phyloP scores from a whole-genome alignment of 2,888 invertebrate genomes.

The Chironomus riparius region DNA sequence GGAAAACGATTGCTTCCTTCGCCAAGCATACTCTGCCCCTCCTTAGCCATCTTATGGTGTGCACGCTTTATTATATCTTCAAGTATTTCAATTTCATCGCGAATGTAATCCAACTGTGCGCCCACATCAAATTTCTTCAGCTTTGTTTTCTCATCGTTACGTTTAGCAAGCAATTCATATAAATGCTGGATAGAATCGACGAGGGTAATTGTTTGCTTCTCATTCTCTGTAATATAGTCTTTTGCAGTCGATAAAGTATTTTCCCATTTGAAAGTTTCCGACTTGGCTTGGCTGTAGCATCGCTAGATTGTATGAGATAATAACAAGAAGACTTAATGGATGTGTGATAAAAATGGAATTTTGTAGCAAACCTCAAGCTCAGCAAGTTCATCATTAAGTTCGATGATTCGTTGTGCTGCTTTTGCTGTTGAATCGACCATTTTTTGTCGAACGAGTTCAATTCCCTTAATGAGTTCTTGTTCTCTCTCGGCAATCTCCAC shows the following conservation, averaged over 20 bases:
- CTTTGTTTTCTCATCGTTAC: slow-evolving; percentile 32
- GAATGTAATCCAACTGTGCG: slow-evolving; percentile 36
- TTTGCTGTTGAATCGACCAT: slow-evolving; percentile 40
- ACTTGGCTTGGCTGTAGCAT: slow-evolving; percentile 35
- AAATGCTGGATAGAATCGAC: slow-evolving; percentile 38
- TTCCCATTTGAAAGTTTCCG: slow-evolving; percentile 38
- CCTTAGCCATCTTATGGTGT: slow-evolving; percentile 23
- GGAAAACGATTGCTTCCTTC: slow-evolving; percentile 18
- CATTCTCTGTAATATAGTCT: slow-evolving; percentile 33
- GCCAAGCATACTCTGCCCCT: slow-evolving; percentile 15
- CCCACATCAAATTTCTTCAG: slow-evolving; percentile 31
- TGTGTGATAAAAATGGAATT: background rate
- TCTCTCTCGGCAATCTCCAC: slow-evolving; percentile 37
- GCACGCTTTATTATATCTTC: slow-evolving; percentile 32
- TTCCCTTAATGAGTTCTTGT: slow-evolving; percentile 33
- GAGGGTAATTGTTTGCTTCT: slow-evolving; percentile 35
- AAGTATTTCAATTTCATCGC: slow-evolving; percentile 36
- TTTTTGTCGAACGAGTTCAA: slow-evolving; percentile 38
- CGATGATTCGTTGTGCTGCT: slow-evolving; percentile 37
- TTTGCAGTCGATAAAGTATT: slow-evolving; percentile 36
- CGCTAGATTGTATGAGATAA: slow-evolving; percentile 29
- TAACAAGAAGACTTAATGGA: background rate
- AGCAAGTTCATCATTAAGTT: slow-evolving; percentile 38
- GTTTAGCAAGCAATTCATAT: slow-evolving; percentile 36
- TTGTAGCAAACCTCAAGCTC: slow-evolving; percentile 33